Conservation (phyloP, 2,797 vertebrate species). For the Oryzias sinensis region DNA sequence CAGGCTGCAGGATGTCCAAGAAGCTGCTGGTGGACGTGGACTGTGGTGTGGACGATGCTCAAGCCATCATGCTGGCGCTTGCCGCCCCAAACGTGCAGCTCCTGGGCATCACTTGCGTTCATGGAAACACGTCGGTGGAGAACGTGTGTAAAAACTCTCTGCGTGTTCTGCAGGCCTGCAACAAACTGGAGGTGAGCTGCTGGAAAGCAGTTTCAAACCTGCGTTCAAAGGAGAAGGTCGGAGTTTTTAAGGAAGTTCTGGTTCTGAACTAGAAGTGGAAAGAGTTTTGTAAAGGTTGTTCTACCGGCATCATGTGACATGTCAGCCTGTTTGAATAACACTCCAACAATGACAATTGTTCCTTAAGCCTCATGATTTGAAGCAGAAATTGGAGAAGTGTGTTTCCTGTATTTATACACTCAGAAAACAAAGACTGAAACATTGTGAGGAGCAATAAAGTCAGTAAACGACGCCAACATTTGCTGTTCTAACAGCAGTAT, state of each 20-base stretch:
- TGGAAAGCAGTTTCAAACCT: neutral
- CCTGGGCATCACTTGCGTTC: conserved; percentile 78
- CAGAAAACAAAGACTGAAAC: neutral
- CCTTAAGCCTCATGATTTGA: neutral
- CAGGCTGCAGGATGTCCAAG: conserved; percentile 62
- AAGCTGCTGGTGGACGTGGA: conserved; percentile 75
- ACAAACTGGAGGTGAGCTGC: conserved; percentile 63
- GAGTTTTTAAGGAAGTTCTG: neutral
- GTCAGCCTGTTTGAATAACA: neutral
- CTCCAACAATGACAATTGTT: neutral
- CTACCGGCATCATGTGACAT: neutral
- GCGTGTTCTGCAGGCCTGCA: conserved; percentile 72
- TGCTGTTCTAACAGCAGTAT: too few species aligned
- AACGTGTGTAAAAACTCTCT: conserved; percentile 79
- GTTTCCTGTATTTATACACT: neutral
- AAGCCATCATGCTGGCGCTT: conserved; percentile 79
- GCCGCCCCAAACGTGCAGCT: conserved; percentile 65
- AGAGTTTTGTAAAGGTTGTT: neutral
- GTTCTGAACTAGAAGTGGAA: neutral
- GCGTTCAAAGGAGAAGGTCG: neutral
- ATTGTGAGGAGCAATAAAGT: too few species aligned
- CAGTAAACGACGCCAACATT: too few species aligned
- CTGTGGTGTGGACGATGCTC: conserved; percentile 79
- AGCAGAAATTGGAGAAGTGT: neutral
- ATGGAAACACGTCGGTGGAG: conserved; percentile 76